Percentiles rank a stretch among this genome's conserved stretches.
These are phyloP conservation scores for Pangasius sanitwongsei DNA, from an alignment of 2,797 vertebrate genomes.

Conservation along the genomic window DNA sequence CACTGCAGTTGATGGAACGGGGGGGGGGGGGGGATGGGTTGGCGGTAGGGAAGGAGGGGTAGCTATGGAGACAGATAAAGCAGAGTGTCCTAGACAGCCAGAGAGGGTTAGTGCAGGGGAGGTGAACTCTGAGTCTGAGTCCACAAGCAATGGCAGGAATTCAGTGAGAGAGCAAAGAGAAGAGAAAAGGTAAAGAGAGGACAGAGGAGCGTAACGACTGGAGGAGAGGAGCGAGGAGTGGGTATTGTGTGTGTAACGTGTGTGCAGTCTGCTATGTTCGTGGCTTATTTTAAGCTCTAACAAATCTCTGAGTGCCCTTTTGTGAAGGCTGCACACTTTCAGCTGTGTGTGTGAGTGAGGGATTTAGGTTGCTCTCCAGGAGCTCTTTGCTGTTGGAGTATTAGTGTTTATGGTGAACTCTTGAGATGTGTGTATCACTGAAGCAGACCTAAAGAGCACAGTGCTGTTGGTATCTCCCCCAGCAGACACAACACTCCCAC, in stretches of 20 bases:
- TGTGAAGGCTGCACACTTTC: slow-evolving; percentile 37
- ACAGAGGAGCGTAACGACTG: slow-evolving; percentile 33
- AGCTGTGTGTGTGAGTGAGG: slow-evolving; percentile 27
- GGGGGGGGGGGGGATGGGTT: too few relatives aligned
- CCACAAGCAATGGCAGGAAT: slow-evolving; percentile 32
- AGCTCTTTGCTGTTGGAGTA: slow-evolving; percentile 35
- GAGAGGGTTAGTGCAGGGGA: slow-evolving; percentile 26
- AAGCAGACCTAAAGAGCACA: slow-evolving; percentile 37
- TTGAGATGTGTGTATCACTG: slow-evolving; percentile 30
- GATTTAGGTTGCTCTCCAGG: slow-evolving; percentile 40
- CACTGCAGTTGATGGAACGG: slow-evolving; percentile 41
- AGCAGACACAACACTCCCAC: slow-evolving; percentile 15
- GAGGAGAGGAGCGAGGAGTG: slow-evolving; percentile 5
- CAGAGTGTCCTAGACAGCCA: slow-evolving; percentile 6
- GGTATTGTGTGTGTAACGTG: slow-evolving; percentile 29
- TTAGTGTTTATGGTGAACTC: slow-evolving; percentile 48
- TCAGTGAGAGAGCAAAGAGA: slow-evolving; percentile 11
- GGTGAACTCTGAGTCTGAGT: slow-evolving; percentile 41
- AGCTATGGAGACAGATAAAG: slow-evolving; percentile 38
- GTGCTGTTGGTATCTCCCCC: slow-evolving; percentile 25
- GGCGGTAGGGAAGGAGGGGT: not conserved
- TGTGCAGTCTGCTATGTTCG: slow-evolving; percentile 34
- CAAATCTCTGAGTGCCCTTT: slow-evolving; percentile 54
- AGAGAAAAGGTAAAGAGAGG: slow-evolving; percentile 35
- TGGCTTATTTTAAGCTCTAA: slow-evolving; percentile 57